Percentiles rank a stretch among this genome's conserved stretches.
phyloP scores from a whole-genome alignment of 1,140 invertebrate species.

The Frieseomelitta varia region DNA sequence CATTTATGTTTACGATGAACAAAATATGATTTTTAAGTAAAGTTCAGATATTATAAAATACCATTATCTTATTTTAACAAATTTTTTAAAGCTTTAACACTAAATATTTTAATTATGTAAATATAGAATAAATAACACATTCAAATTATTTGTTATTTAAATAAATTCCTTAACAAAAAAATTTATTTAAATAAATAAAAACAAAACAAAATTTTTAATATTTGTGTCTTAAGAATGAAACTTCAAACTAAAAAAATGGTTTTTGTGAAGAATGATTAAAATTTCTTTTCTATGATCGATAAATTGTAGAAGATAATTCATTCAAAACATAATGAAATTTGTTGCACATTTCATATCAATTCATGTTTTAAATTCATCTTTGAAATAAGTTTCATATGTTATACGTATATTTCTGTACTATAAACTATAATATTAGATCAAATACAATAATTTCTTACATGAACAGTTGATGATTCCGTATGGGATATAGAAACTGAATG shows the following conservation, averaged over 20 bases:
- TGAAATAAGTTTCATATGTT: neutral
- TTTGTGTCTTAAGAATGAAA: conserved; percentile 15
- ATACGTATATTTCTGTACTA: neutral
- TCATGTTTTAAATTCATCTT: neutral
- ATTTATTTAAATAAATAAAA: too few relatives aligned
- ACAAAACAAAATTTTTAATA: conserved; percentile 10
- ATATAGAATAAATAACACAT: neutral
- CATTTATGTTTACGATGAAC: neutral
- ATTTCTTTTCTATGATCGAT: neutral
- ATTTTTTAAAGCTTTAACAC: neutral
- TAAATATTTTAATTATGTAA: neutral
- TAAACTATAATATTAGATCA: conserved; percentile 15
- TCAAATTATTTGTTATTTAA: neutral
- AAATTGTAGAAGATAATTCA: neutral
- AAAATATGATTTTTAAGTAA: neutral
- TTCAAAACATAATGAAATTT: neutral
- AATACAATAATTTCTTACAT: conserved; percentile 64
- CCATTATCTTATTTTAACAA: neutral
- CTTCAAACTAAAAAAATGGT: neutral
- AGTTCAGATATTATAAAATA: neutral
- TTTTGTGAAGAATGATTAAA: neutral
- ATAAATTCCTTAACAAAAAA: neutral
- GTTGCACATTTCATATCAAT: conserved; percentile 2
- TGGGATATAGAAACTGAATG: conserved; percentile 63
- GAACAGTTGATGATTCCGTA: conserved; percentile 69